phyloP scores from a whole-genome alignment of 35 echinoderm and acorn worm species.

The Lytechinus pictus region DNA sequence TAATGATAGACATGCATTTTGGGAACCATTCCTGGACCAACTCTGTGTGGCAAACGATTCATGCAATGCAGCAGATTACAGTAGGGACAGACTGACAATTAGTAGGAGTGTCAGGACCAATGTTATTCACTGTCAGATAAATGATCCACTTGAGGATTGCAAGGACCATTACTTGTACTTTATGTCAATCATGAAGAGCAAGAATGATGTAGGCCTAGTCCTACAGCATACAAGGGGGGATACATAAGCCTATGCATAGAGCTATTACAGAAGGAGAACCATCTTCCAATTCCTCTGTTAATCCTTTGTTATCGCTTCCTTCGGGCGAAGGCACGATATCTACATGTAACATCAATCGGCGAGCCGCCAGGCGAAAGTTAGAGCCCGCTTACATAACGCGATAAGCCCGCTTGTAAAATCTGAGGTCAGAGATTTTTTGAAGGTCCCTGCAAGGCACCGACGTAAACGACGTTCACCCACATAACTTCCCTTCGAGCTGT shows the following conservation, averaged over 20 bases:
- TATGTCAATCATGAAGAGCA: not conserved
- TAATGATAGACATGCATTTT: not conserved
- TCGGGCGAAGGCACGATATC: no score
- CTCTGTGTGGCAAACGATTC: not conserved
- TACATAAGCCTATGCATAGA: not conserved
- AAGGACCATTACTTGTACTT: constrained; percentile 17
- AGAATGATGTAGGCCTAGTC: not conserved
- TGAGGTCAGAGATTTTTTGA: no score
- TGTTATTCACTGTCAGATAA: constrained; percentile 19
- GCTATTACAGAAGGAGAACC: no score
- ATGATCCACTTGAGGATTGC: constrained; percentile 40
- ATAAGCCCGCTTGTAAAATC: no score
- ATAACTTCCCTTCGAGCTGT: no score
- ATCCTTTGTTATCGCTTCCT: no score
- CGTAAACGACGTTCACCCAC: no score
- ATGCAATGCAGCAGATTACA: not conserved
- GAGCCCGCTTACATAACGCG: no score
- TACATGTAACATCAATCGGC: no score
- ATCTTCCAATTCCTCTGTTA: no score
- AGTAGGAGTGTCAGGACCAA: constrained; percentile 27
- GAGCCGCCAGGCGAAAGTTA: no score
- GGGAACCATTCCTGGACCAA: not conserved
- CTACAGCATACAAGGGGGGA: not conserved
- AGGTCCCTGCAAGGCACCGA: no score
- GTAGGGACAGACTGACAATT: constrained; percentile 22